Conservation (phyloP, 2,797 vertebrate genomes). For the Potorous gilbertii region DNA sequence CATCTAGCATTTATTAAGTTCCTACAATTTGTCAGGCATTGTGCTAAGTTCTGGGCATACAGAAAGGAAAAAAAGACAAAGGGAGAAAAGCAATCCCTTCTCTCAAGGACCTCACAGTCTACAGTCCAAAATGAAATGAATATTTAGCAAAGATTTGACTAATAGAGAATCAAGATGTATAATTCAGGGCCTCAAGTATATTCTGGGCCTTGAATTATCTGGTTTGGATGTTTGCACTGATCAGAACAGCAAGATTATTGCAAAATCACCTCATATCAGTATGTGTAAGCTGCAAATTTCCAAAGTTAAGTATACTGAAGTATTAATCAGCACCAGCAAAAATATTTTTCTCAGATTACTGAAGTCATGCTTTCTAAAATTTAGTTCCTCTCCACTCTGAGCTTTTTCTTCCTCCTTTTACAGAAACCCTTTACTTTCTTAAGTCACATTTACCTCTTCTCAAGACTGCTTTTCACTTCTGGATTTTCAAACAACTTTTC, state of each 20-base stretch:
- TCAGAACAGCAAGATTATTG: conserved; percentile 29
- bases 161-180: conserved; percentile 26
- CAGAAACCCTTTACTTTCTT: background rate
- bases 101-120: background rate
- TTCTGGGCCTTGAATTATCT: background rate
- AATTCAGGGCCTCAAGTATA: background rate
- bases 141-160: background rate
- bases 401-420: conserved; percentile 26
- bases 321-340: conserved; percentile 12
- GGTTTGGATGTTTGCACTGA: background rate
- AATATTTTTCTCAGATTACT: conserved; percentile 16
- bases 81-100: background rate
- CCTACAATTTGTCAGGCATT: background rate
- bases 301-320: background rate
- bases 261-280: background rate
- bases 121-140: conserved; percentile 3
- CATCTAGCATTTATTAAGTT: background rate
- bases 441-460: conserved; percentile 23
- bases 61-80: background rate
- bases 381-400: background rate
- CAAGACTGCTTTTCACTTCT: conserved; percentile 24
- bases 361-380: conserved; percentile 31
- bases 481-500: conserved; percentile 23
- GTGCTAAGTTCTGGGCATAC: background rate
- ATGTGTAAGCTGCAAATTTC: background rate